Evolutionary conservation across 2,113 vertebrate species (phyloP).

Genomic region (Pleuronectes platessa): DNA sequence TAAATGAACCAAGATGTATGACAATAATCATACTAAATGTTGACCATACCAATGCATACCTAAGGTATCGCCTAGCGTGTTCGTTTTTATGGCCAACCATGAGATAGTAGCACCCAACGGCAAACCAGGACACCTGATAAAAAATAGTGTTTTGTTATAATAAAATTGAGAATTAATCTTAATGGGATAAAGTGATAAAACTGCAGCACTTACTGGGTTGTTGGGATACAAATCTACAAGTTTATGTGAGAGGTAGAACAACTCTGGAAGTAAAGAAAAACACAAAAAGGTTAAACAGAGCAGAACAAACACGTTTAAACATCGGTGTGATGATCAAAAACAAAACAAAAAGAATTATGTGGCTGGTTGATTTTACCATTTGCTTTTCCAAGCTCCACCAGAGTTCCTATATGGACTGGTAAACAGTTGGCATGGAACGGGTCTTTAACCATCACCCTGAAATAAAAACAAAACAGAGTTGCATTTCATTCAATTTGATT

Average conservation of each 20-base stretch:
- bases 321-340: neutral
- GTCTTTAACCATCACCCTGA: slow-evolving; percentile 98
- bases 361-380: slow-evolving; percentile 84
- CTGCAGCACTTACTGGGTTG: slow-evolving; percentile 90
- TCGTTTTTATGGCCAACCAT: slow-evolving; percentile 99
- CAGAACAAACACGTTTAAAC: no score
- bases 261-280: slow-evolving; percentile 81
- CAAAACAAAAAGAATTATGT: neutral
- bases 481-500: neutral
- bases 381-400: slow-evolving; percentile 97
- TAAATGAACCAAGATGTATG: neutral
- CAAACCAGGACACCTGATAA: slow-evolving; percentile 97
- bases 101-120: slow-evolving; percentile 98
- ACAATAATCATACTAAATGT: neutral
- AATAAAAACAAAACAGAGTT: slow-evolving; percentile 35
- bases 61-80: slow-evolving; percentile 95
- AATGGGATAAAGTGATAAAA: neutral
- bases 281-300: neutral
- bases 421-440: slow-evolving; percentile 98
- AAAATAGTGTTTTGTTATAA: slow-evolving; percentile 4
- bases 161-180: neutral
- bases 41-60: slow-evolving; percentile 77
- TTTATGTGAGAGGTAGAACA: slow-evolving; percentile 99
- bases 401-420: slow-evolving; percentile 97
- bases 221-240: slow-evolving; percentile 98